Conservation (phyloP, 1,140 invertebrate species). For the Drosophila arizonae region DNA sequence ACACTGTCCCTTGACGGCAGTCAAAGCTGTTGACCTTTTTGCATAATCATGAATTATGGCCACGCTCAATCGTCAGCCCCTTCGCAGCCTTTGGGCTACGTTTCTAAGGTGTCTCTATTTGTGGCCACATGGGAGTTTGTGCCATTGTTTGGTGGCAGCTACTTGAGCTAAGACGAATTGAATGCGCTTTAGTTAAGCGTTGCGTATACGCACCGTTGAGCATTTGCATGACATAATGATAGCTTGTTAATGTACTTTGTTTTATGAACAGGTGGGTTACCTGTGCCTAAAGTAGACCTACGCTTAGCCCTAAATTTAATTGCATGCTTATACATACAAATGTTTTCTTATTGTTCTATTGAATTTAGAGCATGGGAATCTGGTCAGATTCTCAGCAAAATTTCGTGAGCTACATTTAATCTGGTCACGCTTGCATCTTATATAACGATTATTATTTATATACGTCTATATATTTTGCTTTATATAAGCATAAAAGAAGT, state of each 20-base stretch:
- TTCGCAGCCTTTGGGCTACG: constrained; percentile 10
- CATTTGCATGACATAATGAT: constrained; percentile 3
- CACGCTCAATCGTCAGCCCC: constrained; percentile 53
- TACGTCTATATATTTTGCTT: no score
- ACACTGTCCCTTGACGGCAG: constrained; percentile 3
- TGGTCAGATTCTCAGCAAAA: no score
- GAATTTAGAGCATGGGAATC: no score
- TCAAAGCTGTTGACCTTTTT: constrained; percentile 75
- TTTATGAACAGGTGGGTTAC: neutral
- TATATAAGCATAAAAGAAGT: no score
- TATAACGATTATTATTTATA: no score
- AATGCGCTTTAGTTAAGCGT: constrained; percentile 40
- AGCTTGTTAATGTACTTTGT: neutral
- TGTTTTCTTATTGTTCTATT: no score
- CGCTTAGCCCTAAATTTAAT: no score
- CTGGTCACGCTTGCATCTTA: no score
- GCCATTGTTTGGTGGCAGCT: constrained; percentile 36
- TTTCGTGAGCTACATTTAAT: no score
- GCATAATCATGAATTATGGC: constrained; percentile 80
- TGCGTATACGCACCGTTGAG: constrained; percentile 43
- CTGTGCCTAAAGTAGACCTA: neutral
- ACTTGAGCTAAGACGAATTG: constrained; percentile 7
- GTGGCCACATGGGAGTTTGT: constrained; percentile 20
- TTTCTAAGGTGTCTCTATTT: constrained; percentile 31
- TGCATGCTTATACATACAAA: no score